Percentiles rank a stretch among this genome's conserved stretches.
Evolutionary conservation across 2,113 vertebrate species (phyloP).

Genomic region (Piprites chloris): DNA sequence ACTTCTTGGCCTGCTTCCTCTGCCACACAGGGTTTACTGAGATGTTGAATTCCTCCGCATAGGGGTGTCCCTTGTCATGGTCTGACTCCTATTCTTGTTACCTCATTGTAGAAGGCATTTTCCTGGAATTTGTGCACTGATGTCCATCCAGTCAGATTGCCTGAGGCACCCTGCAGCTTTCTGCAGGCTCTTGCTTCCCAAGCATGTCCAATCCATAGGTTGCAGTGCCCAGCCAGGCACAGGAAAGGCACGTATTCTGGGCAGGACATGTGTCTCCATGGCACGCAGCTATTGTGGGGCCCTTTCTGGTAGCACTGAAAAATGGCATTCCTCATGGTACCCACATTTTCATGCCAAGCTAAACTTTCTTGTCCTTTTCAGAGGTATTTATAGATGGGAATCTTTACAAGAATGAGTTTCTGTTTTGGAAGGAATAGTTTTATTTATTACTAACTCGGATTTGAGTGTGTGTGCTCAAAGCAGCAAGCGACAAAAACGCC

Average conservation of each 20-base stretch:
- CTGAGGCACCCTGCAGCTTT: not conserved
- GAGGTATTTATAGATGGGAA: slow-evolving; percentile 77
- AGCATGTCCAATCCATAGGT: not conserved
- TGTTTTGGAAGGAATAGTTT: slow-evolving; percentile 64
- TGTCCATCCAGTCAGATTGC: not conserved
- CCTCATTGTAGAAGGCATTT: not conserved
- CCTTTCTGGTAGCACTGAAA: slow-evolving; percentile 45
- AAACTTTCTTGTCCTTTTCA: slow-evolving; percentile 69
- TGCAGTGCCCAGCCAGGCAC: not conserved
- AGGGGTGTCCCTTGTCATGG: not conserved
- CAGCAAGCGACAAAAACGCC: slow-evolving; percentile 1
- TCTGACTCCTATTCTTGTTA: not conserved
- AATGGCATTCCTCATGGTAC: slow-evolving; percentile 52
- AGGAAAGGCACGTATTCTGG: not conserved
- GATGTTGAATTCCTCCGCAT: not conserved
- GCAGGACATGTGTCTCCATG: not conserved
- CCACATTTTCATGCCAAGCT: slow-evolving; percentile 64
- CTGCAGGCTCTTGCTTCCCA: not conserved
- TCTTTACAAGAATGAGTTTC: slow-evolving; percentile 69
- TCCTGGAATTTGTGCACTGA: not conserved
- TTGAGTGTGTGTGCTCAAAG: not conserved
- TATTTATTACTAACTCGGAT: not conserved
- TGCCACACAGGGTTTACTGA: not conserved
- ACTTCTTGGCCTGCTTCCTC: not conserved
- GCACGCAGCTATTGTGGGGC: not conserved